Conservation (phyloP, 2,797 vertebrate species). For the Mareca strepera region DNA sequence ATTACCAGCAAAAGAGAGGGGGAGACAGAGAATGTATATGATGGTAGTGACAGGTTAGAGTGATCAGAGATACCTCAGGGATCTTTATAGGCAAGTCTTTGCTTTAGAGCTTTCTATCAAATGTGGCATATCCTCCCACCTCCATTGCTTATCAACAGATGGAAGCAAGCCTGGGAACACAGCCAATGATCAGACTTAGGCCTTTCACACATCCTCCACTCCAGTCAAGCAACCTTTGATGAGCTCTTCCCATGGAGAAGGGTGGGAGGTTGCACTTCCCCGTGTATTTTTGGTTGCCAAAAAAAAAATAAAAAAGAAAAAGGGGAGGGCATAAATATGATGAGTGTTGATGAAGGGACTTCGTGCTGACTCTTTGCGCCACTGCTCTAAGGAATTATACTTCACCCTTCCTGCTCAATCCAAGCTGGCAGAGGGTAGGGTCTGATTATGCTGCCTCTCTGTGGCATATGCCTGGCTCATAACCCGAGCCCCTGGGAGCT, state of each 20-base stretch:
- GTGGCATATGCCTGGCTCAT: neutral
- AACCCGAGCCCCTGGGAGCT: neutral
- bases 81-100: slow-evolving; percentile 64
- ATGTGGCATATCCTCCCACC: slow-evolving; percentile 50
- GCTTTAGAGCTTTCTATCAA: slow-evolving; percentile 69
- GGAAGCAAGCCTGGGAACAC: slow-evolving; percentile 64
- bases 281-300: slow-evolving; percentile 12
- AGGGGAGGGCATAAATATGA: neutral
- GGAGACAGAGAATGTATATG: neutral
- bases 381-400: neutral
- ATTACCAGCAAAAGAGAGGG: slow-evolving; percentile 25
- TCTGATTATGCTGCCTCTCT: neutral
- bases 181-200: slow-evolving; percentile 57
- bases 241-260: slow-evolving; percentile 39
- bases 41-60: slow-evolving; percentile 18
- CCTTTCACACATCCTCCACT: slow-evolving; percentile 61
- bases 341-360: slow-evolving; percentile 26
- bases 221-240: slow-evolving; percentile 62
- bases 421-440: neutral
- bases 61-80: slow-evolving; percentile 70
- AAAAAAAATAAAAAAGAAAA: slow-evolving; percentile 22
- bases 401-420: neutral
- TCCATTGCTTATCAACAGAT: slow-evolving; percentile 61
- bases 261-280: slow-evolving; percentile 52
- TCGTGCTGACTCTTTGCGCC: slow-evolving; percentile 23